A percentile compares a stretch with the other conserved stretches of the same genome.
These are phyloP conservation scores for Apotomis capreana DNA, from an alignment of 2,888 invertebrate species.

Conservation along the genomic window DNA sequence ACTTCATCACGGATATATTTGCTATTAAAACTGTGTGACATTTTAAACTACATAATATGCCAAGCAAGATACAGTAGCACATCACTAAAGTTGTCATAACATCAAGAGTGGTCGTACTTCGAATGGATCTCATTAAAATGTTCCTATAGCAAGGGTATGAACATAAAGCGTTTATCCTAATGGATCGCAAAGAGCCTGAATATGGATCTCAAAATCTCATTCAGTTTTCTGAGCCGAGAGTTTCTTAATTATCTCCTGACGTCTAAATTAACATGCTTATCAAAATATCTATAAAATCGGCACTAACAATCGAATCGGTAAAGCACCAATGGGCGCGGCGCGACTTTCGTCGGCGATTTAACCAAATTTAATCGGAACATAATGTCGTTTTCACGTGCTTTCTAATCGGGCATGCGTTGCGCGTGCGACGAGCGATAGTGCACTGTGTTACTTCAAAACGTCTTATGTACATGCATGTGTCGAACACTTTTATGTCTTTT, in stretches of 20 bases:
- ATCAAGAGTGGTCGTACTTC: too few species aligned
- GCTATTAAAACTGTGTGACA: too few species aligned
- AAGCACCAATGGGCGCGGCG: constrained; percentile 22
- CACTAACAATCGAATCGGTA: constrained; percentile 20
- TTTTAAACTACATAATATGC: too few species aligned
- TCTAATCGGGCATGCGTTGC: constrained; percentile 49
- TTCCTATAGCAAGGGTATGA: too few species aligned
- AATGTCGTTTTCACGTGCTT: constrained; percentile 58
- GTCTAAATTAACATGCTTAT: constrained; percentile 11
- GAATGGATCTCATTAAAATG: too few species aligned
- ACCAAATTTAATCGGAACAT: constrained; percentile 56
- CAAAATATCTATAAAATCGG: constrained; percentile 16
- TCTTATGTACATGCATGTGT: background rate
- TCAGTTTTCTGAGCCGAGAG: background rate
- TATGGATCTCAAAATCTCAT: background rate
- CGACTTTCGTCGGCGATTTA: constrained; percentile 55
- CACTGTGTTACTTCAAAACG: background rate
- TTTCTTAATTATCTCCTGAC: constrained; percentile 18
- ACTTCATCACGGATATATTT: too few species aligned
- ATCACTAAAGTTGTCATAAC: too few species aligned
- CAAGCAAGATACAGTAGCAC: too few species aligned
- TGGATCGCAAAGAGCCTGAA: too few species aligned
- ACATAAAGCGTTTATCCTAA: too few species aligned
- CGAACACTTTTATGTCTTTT: background rate
- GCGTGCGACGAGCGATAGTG: constrained; percentile 5